Conservation (phyloP, 2,113 vertebrate species). For the Zapornia atra region DNA sequence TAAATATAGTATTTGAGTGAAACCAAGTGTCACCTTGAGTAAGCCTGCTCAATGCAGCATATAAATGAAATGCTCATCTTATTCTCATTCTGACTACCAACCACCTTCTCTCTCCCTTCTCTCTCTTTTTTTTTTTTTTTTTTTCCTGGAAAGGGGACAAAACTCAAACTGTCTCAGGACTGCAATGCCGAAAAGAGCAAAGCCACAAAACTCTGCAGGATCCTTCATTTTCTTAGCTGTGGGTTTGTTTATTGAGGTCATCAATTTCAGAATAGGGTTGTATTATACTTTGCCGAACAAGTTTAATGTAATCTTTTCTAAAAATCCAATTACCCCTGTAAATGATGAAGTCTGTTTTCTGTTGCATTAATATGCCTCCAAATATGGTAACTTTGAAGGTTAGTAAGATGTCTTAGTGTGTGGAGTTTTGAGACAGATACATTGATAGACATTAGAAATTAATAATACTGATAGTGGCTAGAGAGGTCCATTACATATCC, state of each 20-base stretch:
- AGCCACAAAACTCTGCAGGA: constrained; percentile 10
- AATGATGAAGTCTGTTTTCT: background rate
- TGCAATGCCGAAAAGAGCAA: constrained; percentile 44
- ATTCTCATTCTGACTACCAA: constrained; percentile 1
- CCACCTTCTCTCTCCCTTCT: background rate
- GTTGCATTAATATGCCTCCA: background rate
- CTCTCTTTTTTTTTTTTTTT: background rate
- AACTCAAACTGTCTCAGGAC: constrained; percentile 23
- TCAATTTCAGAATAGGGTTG: background rate
- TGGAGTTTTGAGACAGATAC: background rate
- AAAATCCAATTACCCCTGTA: background rate
- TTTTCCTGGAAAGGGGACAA: background rate
- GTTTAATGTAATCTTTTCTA: background rate
- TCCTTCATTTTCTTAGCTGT: constrained; percentile 22
- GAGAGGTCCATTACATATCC: rapidly evolving
- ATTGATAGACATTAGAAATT: background rate
- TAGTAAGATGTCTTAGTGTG: background rate
- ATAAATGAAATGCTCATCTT: constrained; percentile 32
- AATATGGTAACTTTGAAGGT: background rate
- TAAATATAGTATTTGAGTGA: background rate
- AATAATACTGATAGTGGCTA: background rate
- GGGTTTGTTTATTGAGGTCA: background rate
- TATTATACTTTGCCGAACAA: background rate
- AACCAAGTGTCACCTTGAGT: constrained; percentile 47
- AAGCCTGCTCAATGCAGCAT: constrained; percentile 23